Base-by-base conservation (phyloP, 2,888 invertebrate species). In the Cryptus viduatorius region DNA sequence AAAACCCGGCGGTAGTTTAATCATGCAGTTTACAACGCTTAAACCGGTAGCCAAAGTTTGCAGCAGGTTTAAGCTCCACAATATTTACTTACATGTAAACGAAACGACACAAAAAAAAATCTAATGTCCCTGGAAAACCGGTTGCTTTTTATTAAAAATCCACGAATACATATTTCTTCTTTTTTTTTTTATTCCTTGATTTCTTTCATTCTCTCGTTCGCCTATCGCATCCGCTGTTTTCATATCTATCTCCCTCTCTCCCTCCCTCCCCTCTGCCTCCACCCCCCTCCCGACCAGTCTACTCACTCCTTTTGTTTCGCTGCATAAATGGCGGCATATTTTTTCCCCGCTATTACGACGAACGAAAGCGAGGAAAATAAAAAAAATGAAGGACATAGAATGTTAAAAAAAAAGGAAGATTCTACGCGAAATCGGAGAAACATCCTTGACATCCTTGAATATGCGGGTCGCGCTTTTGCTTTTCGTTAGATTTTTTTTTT, bases 301-400 rank as follows among this genome's bases (percentile, higher is more conserved):
- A 8, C 37, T 8, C 8, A 46, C 5, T n/a, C 29, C 61, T 61
- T 73, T 73, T 73, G 56, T 68, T 77, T 29, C 24, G 67, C 5
- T 67, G 64, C 50, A 42, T 16, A 65, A 59, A 53, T 46, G 16
- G 29, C 24, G 59, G 44, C 59, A 82, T 73, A 83, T 72, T 72
- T 64, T 31, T 46, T 19, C 56, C 14, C 59, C 50, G 37, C 29
- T 14, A 68, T 42, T 48, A 56, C 48, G 46, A 19, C 24, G 31
- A 72, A 59, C 29, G 37, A 68, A 46, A 64, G 44, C 73, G 42
- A 68, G 53, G 37, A 19, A 64, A 31, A 61, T n/a, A 16, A 24
- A 48, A 73, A 61, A 64, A 71, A 71, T 14, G 42, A 44, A 67
- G 3, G 19, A 64, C 14, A 75, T 12, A 31, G 24, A 64, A 46